Percentiles rank a stretch among this genome's conserved stretches.
Conservation (phyloP, 1,140 invertebrate genomes). For the Mercenaria mercenaria region DNA sequence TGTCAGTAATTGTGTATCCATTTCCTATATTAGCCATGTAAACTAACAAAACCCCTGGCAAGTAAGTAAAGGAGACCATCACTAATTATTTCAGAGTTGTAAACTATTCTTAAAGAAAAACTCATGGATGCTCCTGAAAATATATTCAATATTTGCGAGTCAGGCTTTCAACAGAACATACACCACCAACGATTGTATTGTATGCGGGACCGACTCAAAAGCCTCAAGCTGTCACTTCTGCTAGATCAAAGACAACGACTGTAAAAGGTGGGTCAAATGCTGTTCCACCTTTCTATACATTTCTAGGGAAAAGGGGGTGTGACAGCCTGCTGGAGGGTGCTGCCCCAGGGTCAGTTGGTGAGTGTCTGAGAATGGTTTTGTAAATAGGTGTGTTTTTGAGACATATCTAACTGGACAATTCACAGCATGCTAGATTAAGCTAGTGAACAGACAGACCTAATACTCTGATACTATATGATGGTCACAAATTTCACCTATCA, state of each 20-base stretch:
- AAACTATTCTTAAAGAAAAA: background rate
- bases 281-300: constrained; percentile 33
- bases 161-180: constrained; percentile 41
- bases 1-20: too few species aligned
- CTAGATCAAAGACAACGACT: background rate
- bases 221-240: constrained; percentile 26
- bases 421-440: background rate
- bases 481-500: constrained; percentile 77
- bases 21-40: too few species aligned
- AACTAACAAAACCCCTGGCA: too few species aligned
- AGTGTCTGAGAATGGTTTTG: constrained; percentile 38
- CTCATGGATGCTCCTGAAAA: constrained; percentile 22
- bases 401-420: constrained; percentile 38
- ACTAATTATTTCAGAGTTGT: constrained; percentile 36
- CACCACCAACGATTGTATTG: background rate
- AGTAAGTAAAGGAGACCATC: background rate
- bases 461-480: constrained; percentile 85
- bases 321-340: background rate
- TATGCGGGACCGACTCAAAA: constrained; percentile 8
- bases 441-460: background rate
- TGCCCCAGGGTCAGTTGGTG: background rate
- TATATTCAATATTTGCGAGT: constrained; percentile 58
- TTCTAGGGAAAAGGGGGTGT: background rate
- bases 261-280: constrained; percentile 53
- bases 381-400: constrained; percentile 9